phyloP scores from a whole-genome alignment of 2,113 vertebrate species.

The Periophthalmodon schlosseri region DNA sequence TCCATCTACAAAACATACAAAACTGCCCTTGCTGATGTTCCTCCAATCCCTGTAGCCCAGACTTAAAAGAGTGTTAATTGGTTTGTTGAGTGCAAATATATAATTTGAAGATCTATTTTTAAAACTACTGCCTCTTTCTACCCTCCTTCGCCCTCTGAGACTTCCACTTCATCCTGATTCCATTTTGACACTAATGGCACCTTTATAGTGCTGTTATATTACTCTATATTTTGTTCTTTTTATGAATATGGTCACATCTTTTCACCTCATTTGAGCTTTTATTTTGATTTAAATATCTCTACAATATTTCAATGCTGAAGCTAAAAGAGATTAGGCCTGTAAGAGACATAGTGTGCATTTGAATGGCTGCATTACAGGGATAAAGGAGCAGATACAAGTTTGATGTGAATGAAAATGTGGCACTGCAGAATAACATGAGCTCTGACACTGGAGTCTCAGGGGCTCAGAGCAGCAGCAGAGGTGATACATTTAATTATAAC shows the following conservation, averaged over 20 bases:
- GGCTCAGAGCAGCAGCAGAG: conserved; percentile 7
- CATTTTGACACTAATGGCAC: background rate
- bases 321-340: background rate
- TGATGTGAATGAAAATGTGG: background rate
- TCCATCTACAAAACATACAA: background rate
- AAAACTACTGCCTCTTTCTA: too few species aligned
- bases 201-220: background rate
- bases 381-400: background rate
- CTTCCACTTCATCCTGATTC: background rate
- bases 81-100: background rate
- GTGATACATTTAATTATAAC: conserved; percentile 13
- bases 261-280: background rate
- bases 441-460: conserved; percentile 8
- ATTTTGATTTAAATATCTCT: background rate
- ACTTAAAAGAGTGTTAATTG: background rate
- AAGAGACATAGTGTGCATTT: background rate
- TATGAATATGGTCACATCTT: background rate
- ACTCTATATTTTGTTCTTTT: background rate
- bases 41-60: too few species aligned
- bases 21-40: background rate
- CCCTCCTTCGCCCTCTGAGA: background rate
- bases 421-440: conserved; percentile 4
- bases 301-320: background rate
- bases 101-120: too few species aligned
- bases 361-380: background rate